Base-by-base conservation (phyloP, 2,888 invertebrate species). In the Drosophila rubida region DNA sequence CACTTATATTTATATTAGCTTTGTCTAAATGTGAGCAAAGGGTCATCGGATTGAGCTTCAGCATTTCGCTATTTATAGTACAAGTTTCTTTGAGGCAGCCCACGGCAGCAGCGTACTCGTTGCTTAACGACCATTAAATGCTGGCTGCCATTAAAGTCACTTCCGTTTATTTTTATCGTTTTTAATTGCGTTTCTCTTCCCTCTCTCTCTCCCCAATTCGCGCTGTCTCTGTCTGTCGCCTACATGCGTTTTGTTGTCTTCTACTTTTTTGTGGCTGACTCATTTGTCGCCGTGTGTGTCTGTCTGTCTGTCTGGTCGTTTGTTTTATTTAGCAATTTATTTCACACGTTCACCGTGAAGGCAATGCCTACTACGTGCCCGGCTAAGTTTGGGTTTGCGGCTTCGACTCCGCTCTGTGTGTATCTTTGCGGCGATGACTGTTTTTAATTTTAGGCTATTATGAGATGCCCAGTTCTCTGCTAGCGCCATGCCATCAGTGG, bases 281-380 rank as follows among this genome's bases (percentile, higher is more conserved):
- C 81, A 79, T 88, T 90, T 82, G 89, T 88, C 75, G 87, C 78
- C 75, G 11, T 30, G 30, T 32, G 32, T 32, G n/a, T 32, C 11
- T 30, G 32, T 32, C 32, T 27, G 32, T 32, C 32, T n/a, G 75
- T 66, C 60, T 64, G 78, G 74, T 90, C 89, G 87, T 89, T 90
- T 82, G 83, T 90, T 90, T 89, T 89, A 85, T 90, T 87, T 89
- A 79, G 78, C 77, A 83, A 80, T 87, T 87, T 89, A 78, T 88
- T 82, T 88, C 81, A 86, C 83, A 82, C 81, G 88, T 87, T 80
- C 67, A 22, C 70, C 62, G 61, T 51, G 39, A 61, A 49, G 61
- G 76, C 62, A 64, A 46, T 50, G 68, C 69, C 74, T 74, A 78
- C 66, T 74, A 78, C 66, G 66, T 66, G 63, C 60, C 58, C 61